Conservation (phyloP, 2,113 vertebrate species). For the Trematocara macrostoma region DNA sequence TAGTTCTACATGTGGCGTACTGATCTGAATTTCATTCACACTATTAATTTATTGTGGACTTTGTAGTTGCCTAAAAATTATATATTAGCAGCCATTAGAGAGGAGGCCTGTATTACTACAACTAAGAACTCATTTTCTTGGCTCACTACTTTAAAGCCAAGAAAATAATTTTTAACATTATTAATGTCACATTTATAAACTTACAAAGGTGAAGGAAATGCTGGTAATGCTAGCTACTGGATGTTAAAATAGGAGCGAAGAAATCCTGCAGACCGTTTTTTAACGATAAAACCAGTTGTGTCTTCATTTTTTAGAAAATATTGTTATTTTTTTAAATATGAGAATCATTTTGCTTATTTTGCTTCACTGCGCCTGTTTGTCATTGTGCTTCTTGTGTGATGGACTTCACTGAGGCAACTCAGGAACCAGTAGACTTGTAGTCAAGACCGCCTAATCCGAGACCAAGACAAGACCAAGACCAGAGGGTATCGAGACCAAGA, state of each 20-base stretch:
- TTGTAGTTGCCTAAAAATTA: not conserved
- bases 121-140: not conserved
- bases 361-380: rapidly evolving
- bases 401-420: not conserved
- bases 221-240: rapidly evolving
- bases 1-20: not conserved
- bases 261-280: rapidly evolving
- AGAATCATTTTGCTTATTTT: not conserved
- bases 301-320: not conserved
- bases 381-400: not conserved
- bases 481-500: no score
- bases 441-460: no score
- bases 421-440: not conserved
- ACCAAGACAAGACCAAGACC: no score
- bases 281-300: not conserved
- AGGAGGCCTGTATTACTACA: not conserved
- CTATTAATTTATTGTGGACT: not conserved
- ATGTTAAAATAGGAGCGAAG: not conserved
- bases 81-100: not conserved
- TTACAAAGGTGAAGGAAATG: not conserved
- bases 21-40: not conserved
- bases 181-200: not conserved
- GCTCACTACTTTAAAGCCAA: not conserved
- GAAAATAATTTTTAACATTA: not conserved
- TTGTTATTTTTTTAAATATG: not conserved